phyloP scores from a whole-genome alignment of 2,888 invertebrate genomes.

The Capitulum mitella region DNA sequence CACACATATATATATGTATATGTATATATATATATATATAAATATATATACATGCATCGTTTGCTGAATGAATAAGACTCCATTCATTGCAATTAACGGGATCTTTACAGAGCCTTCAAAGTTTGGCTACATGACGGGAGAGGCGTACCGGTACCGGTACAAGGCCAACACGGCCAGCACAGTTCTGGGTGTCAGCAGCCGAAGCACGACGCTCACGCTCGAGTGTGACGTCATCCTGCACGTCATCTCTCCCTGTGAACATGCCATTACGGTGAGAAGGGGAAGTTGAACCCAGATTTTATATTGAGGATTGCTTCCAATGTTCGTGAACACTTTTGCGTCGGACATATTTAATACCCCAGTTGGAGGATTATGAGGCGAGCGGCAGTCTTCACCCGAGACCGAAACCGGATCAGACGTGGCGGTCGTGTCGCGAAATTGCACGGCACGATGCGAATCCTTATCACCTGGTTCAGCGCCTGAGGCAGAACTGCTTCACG shows the following conservation, averaged over 20 bases:
- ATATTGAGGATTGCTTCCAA: background rate
- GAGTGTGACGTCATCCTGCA: conserved; percentile 44
- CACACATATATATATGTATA: background rate
- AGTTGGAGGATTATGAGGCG: background rate
- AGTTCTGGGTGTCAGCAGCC: conserved; percentile 40
- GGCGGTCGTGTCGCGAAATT: too few species aligned
- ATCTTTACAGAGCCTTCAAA: conserved; percentile 38
- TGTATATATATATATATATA: too few species aligned
- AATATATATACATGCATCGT: background rate
- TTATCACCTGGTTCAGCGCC: too few species aligned
- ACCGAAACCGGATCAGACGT: too few species aligned
- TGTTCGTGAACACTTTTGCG: background rate
- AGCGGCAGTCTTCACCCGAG: too few species aligned
- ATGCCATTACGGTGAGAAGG: conserved; percentile 43
- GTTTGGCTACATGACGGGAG: conserved; percentile 44
- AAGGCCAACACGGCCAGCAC: conserved; percentile 42
- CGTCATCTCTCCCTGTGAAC: conserved; percentile 45
- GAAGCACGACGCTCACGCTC: background rate
- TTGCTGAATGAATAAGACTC: too few species aligned
- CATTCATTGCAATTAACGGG: too few species aligned
- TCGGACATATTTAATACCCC: background rate
- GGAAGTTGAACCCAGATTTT: background rate
- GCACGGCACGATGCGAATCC: too few species aligned
- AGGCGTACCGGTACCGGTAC: conserved; percentile 45
- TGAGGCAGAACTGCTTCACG: too few species aligned